Percentiles rank a stretch among this genome's conserved stretches.
phyloP scores from a whole-genome alignment of 2,113 vertebrate species.

The Zonotrichia leucophrys region DNA sequence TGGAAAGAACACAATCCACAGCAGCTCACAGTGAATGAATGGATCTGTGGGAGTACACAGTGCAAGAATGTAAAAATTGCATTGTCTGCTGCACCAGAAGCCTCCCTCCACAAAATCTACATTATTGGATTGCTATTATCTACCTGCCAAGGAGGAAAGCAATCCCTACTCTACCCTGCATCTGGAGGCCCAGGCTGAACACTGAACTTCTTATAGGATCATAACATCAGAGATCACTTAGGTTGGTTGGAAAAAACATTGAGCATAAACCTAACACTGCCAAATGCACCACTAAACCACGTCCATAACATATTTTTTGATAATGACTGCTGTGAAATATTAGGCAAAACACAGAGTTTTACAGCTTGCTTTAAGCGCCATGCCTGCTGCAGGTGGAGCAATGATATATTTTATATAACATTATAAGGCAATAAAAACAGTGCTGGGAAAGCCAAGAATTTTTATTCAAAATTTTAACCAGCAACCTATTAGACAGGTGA shows the following conservation, averaged over 20 bases:
- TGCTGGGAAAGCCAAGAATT: slow-evolving; percentile 32
- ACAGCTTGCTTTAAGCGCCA: slow-evolving; percentile 17
- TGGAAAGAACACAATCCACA: background rate
- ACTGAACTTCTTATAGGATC: background rate
- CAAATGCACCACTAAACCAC: background rate
- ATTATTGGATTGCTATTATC: background rate
- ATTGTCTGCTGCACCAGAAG: background rate
- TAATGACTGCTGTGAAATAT: background rate
- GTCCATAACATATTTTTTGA: background rate
- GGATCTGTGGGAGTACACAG: background rate
- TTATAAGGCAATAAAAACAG: slow-evolving; percentile 32
- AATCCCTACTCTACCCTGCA: background rate
- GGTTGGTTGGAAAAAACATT: background rate
- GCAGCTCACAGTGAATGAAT: background rate
- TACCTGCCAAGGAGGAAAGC: background rate
- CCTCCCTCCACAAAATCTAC: background rate
- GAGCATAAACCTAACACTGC: background rate
- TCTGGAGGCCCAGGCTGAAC: background rate
- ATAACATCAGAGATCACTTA: background rate
- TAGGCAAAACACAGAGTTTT: background rate
- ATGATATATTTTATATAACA: background rate
- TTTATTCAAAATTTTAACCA: slow-evolving; percentile 28
- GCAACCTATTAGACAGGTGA: slow-evolving; percentile 2
- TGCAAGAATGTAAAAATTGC: background rate
- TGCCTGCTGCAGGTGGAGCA: slow-evolving; percentile 27